Evolutionary conservation across 2,113 vertebrate genomes (phyloP).

Genomic region (Hypanus sabinus): DNA sequence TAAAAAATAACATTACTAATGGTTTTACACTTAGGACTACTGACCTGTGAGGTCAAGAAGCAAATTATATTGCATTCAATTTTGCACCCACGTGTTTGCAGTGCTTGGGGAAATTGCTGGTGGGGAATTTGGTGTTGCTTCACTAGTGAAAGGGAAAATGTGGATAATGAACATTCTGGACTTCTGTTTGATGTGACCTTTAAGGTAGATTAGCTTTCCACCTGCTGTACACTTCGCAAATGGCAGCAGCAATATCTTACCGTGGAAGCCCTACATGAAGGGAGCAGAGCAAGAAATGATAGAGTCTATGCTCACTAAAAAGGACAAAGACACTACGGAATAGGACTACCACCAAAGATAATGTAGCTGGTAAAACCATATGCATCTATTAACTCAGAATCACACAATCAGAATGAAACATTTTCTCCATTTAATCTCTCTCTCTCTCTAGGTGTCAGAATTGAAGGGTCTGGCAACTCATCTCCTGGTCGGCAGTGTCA

Average conservation of each 20-base stretch:
- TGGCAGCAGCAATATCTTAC: background rate
- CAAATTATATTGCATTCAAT: background rate
- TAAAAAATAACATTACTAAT: background rate
- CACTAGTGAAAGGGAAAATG: background rate
- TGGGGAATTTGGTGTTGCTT: background rate
- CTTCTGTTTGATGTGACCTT: background rate
- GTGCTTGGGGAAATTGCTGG: background rate
- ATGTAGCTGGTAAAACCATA: background rate
- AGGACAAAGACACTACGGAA: background rate
- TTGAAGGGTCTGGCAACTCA: constrained; percentile 90
- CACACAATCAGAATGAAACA: background rate
- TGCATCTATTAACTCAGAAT: background rate
- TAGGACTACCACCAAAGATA: background rate
- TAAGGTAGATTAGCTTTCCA: background rate
- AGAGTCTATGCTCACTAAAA: background rate
- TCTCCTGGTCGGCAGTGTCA: constrained; percentile 89
- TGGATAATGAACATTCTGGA: background rate
- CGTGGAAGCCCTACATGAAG: background rate
- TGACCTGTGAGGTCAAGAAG: background rate
- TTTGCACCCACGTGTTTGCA: background rate
- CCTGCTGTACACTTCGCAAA: background rate
- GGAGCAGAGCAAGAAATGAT: background rate
- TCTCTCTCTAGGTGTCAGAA: constrained; percentile 75
- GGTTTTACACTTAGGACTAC: background rate
- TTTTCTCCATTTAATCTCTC: background rate